Evolutionary conservation across 2,797 vertebrate genomes (phyloP), one percentile per base, ranked within the genome.

Genomic region (Serranus cabrilla): DNA sequence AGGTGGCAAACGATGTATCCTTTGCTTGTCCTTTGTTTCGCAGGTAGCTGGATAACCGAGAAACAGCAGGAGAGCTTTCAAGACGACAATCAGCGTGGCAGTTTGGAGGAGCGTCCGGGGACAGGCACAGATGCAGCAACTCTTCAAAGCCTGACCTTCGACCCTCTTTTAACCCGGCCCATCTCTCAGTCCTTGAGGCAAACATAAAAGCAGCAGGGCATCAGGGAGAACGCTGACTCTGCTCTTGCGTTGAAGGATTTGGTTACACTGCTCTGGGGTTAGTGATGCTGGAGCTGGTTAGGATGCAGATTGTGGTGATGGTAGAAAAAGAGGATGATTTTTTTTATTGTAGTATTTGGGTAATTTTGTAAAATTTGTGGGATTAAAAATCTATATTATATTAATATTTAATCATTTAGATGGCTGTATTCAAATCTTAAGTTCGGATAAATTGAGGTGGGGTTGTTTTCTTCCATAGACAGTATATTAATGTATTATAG

Each of bases 1-100:
- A 57, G 31, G 23, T 27, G 74, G 51, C 54, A 73, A 37, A 71
- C 51, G 11, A 43, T 37, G 37, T 34, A 46, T 63, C 57, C 50
- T 71, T 17, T 54, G 42, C 27, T 56, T 34, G 76, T 84, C 83
- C 78, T 85, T 79, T 69, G 59, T 75, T 61, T 10, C 58, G 69
- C 55, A 72, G 61, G 46, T 43, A 73, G 59, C n/a, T n/a, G 1
- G 20, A 66, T 71, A 74, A 25, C 55, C 4, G 7, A 9, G 31
- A 76, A 84, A 67, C 82, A 88, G 84, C 70, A 76, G 70, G 77
- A 61, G 50, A 64, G 75, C 70, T 73, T 60, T 78, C 66, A 66
- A 58, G 57, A 46, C 11, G 4, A 67, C 65, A 45, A 11, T 72
- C 57, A 66, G 25, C 12, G 5, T 54, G 62, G 64, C 77, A 62